Conservation (phyloP, 2,113 vertebrate genomes). For the Mystacornis crossleyi region DNA sequence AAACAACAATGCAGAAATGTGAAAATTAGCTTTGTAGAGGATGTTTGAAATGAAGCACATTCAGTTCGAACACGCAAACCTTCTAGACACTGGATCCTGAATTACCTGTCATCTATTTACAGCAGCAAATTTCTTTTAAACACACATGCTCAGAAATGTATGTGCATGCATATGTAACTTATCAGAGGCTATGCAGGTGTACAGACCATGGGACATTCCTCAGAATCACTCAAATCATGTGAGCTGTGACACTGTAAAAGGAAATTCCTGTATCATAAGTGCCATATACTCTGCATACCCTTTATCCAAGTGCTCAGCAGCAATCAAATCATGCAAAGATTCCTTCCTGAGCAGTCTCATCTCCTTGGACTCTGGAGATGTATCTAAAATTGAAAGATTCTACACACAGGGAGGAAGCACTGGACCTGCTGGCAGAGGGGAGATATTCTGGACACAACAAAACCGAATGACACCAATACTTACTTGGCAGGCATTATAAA, state of each 20-base stretch:
- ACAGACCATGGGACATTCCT: neutral
- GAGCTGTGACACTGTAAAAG: neutral
- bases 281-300: neutral
- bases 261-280: neutral
- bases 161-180: neutral
- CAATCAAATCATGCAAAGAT: neutral
- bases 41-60: neutral
- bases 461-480: conserved; percentile 40
- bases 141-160: neutral
- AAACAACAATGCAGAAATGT: neutral
- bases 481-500: conserved; percentile 98
- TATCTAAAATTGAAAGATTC: neutral
- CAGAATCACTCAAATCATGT: neutral
- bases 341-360: neutral
- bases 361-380: neutral
- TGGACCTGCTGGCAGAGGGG: neutral
- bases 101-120: neutral
- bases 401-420: neutral
- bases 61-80: neutral
- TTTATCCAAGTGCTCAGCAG: neutral
- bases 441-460: neutral
- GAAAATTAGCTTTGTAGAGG: neutral
- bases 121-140: neutral
- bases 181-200: neutral
- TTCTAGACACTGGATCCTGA: neutral